Evolutionary conservation across 2,797 vertebrate species (phyloP).

Genomic region (Microcaecilia unicolor): DNA sequence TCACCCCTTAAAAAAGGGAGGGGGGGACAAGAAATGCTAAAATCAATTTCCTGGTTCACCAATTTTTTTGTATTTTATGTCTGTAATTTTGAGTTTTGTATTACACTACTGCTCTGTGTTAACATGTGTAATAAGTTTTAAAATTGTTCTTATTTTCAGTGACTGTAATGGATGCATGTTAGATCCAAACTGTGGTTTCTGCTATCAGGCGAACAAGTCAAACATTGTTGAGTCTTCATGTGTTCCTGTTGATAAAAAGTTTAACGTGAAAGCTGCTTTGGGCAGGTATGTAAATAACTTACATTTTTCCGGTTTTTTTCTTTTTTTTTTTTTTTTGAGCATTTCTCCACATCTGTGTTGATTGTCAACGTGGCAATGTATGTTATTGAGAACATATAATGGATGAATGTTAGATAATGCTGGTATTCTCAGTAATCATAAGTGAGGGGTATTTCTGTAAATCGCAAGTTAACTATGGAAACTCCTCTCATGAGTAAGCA

Average conservation of each 20-base stretch:
- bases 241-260: constrained; percentile 71
- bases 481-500: too few species aligned
- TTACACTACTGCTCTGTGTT: too few species aligned
- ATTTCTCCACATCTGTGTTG: neutral
- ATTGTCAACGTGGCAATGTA: neutral
- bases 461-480: too few species aligned
- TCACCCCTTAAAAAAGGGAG: too few species aligned
- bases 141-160: constrained; percentile 48
- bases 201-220: constrained; percentile 83
- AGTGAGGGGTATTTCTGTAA: too few species aligned
- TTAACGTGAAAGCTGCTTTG: constrained; percentile 83
- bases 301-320: too few species aligned
- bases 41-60: too few species aligned
- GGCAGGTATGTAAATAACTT: constrained; percentile 73
- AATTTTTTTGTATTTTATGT: too few species aligned
- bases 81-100: too few species aligned
- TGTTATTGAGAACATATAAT: rapidly evolving
- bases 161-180: constrained; percentile 90
- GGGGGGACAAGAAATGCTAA: too few species aligned
- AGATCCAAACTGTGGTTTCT: constrained; percentile 90
- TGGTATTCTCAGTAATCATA: too few species aligned
- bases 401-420: too few species aligned
- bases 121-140: neutral
- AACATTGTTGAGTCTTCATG: constrained; percentile 78
- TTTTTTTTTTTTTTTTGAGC: neutral